These are phyloP conservation scores for fruit fly (Drosophila melanogaster) DNA, from an alignment of 1,140 invertebrate genomes.

Conservation along the genomic window Release_6_plus_ISO1_MT NT_033779.5:1201001-1201500, in stretches of 20 bases:
- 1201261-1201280: slow-evolving; percentile 16
- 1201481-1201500: slow-evolving; percentile 4
- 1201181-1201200: not conserved
- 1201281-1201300: not conserved
- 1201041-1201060: slow-evolving; percentile 23
- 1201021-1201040: slow-evolving; percentile 17
- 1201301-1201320: slow-evolving; percentile 19
- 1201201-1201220: not conserved
- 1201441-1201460: not conserved
- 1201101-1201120: not conserved
- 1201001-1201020: slow-evolving; percentile 6
- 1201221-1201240: not conserved
- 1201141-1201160: not conserved
- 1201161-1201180: not conserved
- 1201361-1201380: slow-evolving; percentile 13
- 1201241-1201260: not conserved
- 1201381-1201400: slow-evolving; percentile 9
- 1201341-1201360: slow-evolving; percentile 39
- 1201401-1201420: slow-evolving; percentile 1
- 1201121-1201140: not conserved
- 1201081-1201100: slow-evolving; percentile 35
- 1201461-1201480: slow-evolving; percentile 24
- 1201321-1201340: slow-evolving; percentile 28
- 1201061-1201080: slow-evolving; percentile 21
- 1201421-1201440: not conserved